Base-by-base conservation (phyloP, 2,888 invertebrate species). In the Cephus pulcher region DNA sequence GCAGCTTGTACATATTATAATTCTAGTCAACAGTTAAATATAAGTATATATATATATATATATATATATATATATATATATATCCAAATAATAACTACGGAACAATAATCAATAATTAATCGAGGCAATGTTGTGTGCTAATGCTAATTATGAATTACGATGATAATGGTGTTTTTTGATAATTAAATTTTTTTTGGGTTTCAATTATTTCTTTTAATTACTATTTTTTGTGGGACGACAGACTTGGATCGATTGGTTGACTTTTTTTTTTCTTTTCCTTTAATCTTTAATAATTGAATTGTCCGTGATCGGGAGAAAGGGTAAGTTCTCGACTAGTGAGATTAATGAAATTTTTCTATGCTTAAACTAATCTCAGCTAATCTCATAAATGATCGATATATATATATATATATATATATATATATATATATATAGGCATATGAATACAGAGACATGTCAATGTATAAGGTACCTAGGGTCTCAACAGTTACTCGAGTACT, bases 401-500 rank as follows among this genome's bases (percentile, higher is more conserved):
- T 35, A 35, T 11, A 35, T 35, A 35, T 35, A 30, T 33, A n/a
- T 32, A 30, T 30, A 70, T n/a, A 69, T 69, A 32, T n/a, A n/a
- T n/a, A n/a, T n/a, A n/a, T n/a, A n/a, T 70, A 32, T 12, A 32
- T 70, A 32, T 12, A 32, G 32, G 2, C 1, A 56, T 56, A 56
- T 23, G 23, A 56, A 56, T 56, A 56, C 15, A 56, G 23, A 56
- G 9, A 56, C 0, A 56, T 23, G 40, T 15, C 71, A 71, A 71
- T 71, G 15, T 71, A 71, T 71, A 71, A 32, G 34, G 71, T 11
- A 56, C 4, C 15, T 56, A 56, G 40, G 40, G 87, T 87, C 78
- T 87, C 78, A 84, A 88, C 83, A 85, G 76, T 86, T 87, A 84
- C 83, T 82, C 74, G 82, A 83, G 81, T 82, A 80, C 84, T 86